These are phyloP conservation scores for Medauroidea extradentata DNA, from an alignment of 1,140 invertebrate species.

Conservation along the genomic window DNA sequence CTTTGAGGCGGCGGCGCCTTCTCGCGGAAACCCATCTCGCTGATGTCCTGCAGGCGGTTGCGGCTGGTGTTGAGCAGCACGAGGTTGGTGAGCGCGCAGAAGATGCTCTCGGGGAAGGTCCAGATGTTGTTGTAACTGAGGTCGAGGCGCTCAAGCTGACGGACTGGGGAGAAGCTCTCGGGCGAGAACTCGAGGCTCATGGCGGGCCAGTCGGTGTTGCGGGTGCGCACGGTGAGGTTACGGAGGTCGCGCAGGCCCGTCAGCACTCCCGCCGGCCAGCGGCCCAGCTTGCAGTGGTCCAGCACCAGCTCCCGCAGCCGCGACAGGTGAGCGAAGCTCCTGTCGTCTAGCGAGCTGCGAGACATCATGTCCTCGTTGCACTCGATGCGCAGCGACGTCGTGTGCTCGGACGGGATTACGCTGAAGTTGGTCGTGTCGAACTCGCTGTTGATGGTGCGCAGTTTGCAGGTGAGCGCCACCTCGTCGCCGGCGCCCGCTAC, in stretches of 20 bases:
- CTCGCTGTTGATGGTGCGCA: slow-evolving; percentile 74
- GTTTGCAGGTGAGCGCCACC: slow-evolving; percentile 71
- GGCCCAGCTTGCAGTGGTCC: slow-evolving; percentile 78
- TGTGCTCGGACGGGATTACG: slow-evolving; percentile 77
- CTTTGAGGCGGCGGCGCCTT: slow-evolving; percentile 40
- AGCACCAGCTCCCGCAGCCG: slow-evolving; percentile 72
- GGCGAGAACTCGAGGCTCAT: slow-evolving; percentile 72
- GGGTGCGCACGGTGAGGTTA: slow-evolving; percentile 75
- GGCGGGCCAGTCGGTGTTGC: slow-evolving; percentile 71
- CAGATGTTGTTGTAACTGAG: slow-evolving; percentile 84
- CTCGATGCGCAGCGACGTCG: slow-evolving; percentile 69
- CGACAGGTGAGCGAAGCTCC: slow-evolving; percentile 72
- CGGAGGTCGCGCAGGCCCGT: slow-evolving; percentile 67
- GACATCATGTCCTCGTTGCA: slow-evolving; percentile 72
- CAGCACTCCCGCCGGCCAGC: slow-evolving; percentile 69
- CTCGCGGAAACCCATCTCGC: slow-evolving; percentile 70
- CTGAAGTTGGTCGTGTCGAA: slow-evolving; percentile 84
- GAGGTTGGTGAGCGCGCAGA: slow-evolving; percentile 75
- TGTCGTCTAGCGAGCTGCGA: slow-evolving; percentile 65
- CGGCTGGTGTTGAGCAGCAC: slow-evolving; percentile 73
- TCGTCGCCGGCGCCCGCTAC: slow-evolving; percentile 48
- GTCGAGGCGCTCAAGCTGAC: slow-evolving; percentile 75
- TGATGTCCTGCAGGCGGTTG: slow-evolving; percentile 79
- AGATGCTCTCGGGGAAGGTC: slow-evolving; percentile 77
- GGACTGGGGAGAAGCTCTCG: slow-evolving; percentile 64